Conservation (phyloP, 2,113 vertebrate genomes). For the Eptesicus fuscus region DNA sequence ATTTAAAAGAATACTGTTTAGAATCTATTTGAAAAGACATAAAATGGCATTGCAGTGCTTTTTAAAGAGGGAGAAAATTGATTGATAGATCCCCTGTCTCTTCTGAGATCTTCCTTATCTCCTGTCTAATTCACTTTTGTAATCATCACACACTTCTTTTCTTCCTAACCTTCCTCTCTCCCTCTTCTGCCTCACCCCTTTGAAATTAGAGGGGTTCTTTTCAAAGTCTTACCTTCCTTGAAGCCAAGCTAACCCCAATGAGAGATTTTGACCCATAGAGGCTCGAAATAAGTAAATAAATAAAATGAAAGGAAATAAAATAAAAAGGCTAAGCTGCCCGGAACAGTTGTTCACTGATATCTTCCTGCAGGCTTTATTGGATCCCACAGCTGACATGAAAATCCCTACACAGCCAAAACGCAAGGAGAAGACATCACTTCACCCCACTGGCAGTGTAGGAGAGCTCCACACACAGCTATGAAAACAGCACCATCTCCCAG, state of each 20-base stretch:
- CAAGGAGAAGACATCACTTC: background rate
- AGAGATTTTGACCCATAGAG: background rate
- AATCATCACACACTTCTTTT: background rate
- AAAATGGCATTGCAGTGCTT: background rate
- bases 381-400: background rate
- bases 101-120: background rate
- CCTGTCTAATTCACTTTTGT: background rate
- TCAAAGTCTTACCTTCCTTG: background rate
- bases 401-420: background rate
- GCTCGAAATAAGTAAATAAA: background rate
- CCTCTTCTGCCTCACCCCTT: background rate
- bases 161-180: background rate
- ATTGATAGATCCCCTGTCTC: background rate
- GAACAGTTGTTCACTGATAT: background rate
- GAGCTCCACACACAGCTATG: background rate
- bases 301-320: background rate
- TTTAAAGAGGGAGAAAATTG: constrained; percentile 22
- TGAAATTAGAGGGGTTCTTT: background rate
- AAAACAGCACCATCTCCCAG: constrained; percentile 31
- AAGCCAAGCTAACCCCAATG: background rate
- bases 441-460: background rate
- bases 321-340: background rate
- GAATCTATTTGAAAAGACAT: constrained; percentile 23
- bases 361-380: background rate
- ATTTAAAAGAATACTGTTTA: constrained; percentile 23